Evolutionary conservation across 2,888 invertebrate genomes (phyloP).

Genomic region (Danaus chrysippus): DNA sequence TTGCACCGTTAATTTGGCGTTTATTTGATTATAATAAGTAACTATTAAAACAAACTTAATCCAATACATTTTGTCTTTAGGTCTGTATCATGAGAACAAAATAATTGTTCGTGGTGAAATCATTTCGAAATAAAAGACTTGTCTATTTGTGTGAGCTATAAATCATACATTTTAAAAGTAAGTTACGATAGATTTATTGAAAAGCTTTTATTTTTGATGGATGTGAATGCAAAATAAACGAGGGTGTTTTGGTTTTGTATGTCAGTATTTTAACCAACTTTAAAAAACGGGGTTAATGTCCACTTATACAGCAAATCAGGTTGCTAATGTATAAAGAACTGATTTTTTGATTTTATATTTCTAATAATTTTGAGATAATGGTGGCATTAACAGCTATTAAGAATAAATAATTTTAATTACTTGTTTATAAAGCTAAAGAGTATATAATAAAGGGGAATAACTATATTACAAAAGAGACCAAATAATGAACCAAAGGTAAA

Average conservation of each 20-base stretch:
- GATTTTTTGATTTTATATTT: too few species aligned
- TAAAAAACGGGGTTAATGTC: too few species aligned
- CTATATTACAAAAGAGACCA: too few species aligned
- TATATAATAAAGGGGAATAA: too few species aligned
- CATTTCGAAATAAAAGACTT: slow-evolving; percentile 13
- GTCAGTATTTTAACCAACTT: too few species aligned
- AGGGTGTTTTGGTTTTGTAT: neutral
- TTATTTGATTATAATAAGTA: slow-evolving; percentile 18
- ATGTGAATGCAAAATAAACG: neutral
- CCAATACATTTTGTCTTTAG: slow-evolving; percentile 9
- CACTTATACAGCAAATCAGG: too few species aligned
- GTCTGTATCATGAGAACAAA: slow-evolving; percentile 6
- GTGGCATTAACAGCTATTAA: too few species aligned
- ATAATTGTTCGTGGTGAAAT: neutral
- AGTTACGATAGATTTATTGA: slow-evolving; percentile 6
- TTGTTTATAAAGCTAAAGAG: too few species aligned
- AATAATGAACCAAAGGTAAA: too few species aligned
- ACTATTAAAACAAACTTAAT: slow-evolving; percentile 15
- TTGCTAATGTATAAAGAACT: too few species aligned
- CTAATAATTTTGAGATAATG: too few species aligned
- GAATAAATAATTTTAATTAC: too few species aligned
- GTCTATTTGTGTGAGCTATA: slow-evolving; percentile 33
- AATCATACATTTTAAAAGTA: slow-evolving; percentile 46
- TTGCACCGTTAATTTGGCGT: slow-evolving; percentile 11
- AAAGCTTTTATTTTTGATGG: slow-evolving; percentile 7